Evolutionary conservation across 2,797 vertebrate genomes (phyloP).

Genomic region (Champsocephalus esox): DNA sequence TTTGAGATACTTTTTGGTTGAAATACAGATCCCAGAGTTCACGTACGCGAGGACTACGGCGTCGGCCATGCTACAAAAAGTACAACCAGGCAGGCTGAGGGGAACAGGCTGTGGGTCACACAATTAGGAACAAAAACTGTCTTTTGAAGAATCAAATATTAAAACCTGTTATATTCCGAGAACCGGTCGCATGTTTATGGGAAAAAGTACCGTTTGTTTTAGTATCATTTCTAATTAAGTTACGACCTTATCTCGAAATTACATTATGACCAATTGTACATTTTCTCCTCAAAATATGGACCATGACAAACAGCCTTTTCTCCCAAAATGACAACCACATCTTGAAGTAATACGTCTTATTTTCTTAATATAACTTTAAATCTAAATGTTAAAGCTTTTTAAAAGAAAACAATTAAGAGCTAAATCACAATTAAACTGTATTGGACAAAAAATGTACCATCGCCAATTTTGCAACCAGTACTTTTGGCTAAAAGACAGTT

Average conservation of each 20-base stretch:
- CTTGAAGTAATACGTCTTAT: neutral
- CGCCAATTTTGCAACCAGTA: neutral
- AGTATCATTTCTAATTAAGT: too few species aligned
- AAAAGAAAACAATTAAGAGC: neutral
- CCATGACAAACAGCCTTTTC: neutral
- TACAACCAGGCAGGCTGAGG: neutral
- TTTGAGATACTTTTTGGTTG: conserved; percentile 69
- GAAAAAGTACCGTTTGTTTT: neutral
- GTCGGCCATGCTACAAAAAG: conserved; percentile 32
- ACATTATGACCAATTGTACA: neutral
- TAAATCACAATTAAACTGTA: conserved; percentile 7
- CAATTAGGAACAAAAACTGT: neutral
- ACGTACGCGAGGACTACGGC: conserved; percentile 23
- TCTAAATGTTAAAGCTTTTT: conserved; percentile 12
- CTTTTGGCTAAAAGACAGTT: conserved; percentile 6
- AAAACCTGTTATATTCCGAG: neutral
- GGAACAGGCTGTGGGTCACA: neutral
- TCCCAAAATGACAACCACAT: neutral
- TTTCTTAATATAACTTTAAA: neutral
- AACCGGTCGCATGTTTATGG: neutral
- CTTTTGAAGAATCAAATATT: neutral
- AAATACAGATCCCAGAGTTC: conserved; percentile 66
- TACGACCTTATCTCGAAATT: neutral
- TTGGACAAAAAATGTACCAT: neutral
- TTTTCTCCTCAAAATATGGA: neutral